Evolutionary conservation across 1,140 invertebrate species (phyloP), one percentile per base, ranked within the genome.

Genomic region (Drosophila seguyi): DNA sequence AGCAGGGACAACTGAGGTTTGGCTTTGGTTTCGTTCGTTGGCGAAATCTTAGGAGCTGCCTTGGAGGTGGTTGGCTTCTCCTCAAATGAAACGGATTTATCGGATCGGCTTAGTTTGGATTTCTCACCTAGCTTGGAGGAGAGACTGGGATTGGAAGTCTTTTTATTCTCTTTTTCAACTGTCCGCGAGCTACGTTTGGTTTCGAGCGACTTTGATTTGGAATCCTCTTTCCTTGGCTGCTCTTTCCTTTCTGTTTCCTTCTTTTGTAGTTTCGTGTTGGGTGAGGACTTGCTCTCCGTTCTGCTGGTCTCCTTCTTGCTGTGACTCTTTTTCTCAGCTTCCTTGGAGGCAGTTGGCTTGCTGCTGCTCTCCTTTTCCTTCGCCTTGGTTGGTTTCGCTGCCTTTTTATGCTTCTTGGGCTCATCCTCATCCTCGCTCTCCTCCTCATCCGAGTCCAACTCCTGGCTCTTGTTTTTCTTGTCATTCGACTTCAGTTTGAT

Each of bases 401-500:
- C 4, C 29, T 48, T 41, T 6, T 69, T 44, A 7, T 63, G 42
- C 16, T 57, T 41, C 47, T 75, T 75, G 62, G 82, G 83, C 59
- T 65, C 52, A 13, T 38, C 78, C 62, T 67, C 61, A 20, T 57
- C 52, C 39, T 75, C 57, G 1, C 20, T 79, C 11, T 79, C 63
- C 8, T 65, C 50, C 1, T 72, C 66, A 20, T 79, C 57, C 34
- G 75, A 22, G 56, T 91, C 81, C 16, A 59, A 65, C 52, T 68
- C 57, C 73, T 86, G 63, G 38, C 66, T 84, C 16, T 80, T 84
- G 16, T 87, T 55, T 2, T 38, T 79, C 39, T 65, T 71, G 13
- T 80, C 82, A 25, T 92, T 78, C 42, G 90, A 88, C 88, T 94
- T 95, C 41, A 93, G 87, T 73, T 94, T 95, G 48, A 95, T 91